These are phyloP conservation scores for Drosophila pruinosa DNA, from an alignment of 1,140 invertebrate species.

Conservation along the genomic window DNA sequence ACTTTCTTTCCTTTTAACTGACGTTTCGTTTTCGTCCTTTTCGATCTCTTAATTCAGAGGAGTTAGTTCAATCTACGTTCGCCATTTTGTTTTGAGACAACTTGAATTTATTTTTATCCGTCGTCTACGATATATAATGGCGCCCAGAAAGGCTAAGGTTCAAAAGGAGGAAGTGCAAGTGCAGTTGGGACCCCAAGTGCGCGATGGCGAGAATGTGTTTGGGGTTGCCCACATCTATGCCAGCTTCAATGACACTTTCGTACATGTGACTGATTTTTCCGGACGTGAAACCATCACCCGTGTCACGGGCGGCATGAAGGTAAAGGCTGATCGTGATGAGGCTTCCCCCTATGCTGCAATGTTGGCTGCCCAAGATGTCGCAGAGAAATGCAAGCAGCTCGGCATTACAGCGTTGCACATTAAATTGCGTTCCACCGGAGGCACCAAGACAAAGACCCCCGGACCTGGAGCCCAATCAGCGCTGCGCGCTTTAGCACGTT, in stretches of 20 bases:
- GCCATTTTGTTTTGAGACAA: no score
- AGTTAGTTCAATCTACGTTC: no score
- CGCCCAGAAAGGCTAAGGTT: slow-evolving; percentile 97
- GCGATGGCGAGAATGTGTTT: slow-evolving; percentile 98
- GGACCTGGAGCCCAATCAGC: slow-evolving; percentile 99
- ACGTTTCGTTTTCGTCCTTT: no score
- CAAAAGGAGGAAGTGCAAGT: slow-evolving; percentile 98
- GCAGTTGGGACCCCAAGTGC: slow-evolving; percentile 97
- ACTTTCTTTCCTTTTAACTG: no score
- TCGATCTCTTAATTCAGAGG: no score
- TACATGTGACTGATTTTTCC: slow-evolving; percentile 99
- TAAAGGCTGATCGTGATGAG: slow-evolving; percentile 99
- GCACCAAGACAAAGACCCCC: slow-evolving; percentile 98
- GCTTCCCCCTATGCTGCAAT: slow-evolving; percentile 99
- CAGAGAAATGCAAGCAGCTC: slow-evolving; percentile 98
- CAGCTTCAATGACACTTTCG: slow-evolving; percentile 99
- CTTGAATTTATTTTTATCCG: no score
- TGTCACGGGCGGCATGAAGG: slow-evolving; percentile 99
- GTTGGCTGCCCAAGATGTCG: slow-evolving; percentile 99
- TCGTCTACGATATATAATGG: no score
- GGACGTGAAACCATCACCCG: slow-evolving; percentile 99
- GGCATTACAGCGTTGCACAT: slow-evolving; percentile 99
- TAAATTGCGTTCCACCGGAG: slow-evolving; percentile 98
- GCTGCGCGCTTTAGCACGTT: slow-evolving; percentile 97
- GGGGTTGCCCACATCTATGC: slow-evolving; percentile 99